These are phyloP conservation scores for Carollia perspicillata DNA, from an alignment of 2,113 vertebrate genomes.

Conservation along the genomic window DNA sequence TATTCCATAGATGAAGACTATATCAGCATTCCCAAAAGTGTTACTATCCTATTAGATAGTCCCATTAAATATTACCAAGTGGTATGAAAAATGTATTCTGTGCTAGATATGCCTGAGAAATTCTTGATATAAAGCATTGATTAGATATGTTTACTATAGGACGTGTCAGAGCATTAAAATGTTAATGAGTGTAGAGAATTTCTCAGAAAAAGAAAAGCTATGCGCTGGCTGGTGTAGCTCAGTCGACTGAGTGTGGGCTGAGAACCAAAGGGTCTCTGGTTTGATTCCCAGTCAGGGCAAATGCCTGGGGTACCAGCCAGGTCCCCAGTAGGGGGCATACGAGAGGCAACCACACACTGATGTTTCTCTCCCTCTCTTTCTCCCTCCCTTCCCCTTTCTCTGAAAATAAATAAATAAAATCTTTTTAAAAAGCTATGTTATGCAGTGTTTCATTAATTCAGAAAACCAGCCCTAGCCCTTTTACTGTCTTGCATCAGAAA, in stretches of 20 bases:
- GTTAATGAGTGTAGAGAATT: neutral
- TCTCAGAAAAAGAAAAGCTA: neutral
- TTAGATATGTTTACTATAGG: neutral
- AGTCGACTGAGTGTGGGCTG: too few species aligned
- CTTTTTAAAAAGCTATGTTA: neutral
- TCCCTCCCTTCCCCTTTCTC: too few species aligned
- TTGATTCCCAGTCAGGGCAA: too few species aligned
- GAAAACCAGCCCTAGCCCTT: neutral
- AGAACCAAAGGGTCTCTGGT: too few species aligned
- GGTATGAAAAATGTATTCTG: neutral
- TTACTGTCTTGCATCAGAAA: neutral
- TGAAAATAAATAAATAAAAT: neutral
- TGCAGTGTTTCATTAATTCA: neutral
- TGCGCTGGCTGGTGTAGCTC: too few species aligned
- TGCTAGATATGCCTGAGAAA: neutral
- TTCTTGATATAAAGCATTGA: neutral
- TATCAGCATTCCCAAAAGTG: neutral
- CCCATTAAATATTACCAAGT: neutral
- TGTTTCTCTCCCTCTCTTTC: too few species aligned
- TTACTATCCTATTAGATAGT: neutral
- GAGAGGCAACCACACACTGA: too few species aligned
- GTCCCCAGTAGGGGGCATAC: too few species aligned
- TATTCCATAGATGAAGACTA: neutral
- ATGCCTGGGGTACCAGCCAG: too few species aligned
- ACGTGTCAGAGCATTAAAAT: neutral